Evolutionary conservation across 2,888 invertebrate genomes (phyloP).

Genomic region (Eulithis testata): DNA sequence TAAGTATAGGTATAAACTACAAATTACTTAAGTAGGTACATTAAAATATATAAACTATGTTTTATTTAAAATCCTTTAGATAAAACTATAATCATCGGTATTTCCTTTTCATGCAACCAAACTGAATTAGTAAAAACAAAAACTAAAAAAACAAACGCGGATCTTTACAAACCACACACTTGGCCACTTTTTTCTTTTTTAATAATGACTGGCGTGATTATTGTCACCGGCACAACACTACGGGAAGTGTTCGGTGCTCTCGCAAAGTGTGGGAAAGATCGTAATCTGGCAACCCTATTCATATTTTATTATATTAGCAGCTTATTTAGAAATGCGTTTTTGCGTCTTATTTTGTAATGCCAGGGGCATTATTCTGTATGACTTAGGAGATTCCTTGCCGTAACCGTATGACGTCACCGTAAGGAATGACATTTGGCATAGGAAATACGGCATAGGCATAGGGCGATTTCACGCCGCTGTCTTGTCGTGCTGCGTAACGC

Average conservation of each 20-base stretch:
- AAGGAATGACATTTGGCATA: no score
- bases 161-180: slow-evolving; percentile 13
- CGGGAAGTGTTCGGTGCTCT: slow-evolving; percentile 50
- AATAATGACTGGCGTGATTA: slow-evolving; percentile 64
- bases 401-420: no score
- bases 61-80: neutral
- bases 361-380: no score
- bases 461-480: no score
- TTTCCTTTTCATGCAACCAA: neutral
- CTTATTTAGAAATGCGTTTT: slow-evolving; percentile 41
- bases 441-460: no score
- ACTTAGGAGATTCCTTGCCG: no score
- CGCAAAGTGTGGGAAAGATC: slow-evolving; percentile 64
- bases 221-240: slow-evolving; percentile 66
- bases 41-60: no score
- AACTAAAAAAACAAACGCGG: slow-evolving; percentile 5
- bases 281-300: slow-evolving; percentile 56
- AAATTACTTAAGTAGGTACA: no score
- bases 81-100: slow-evolving; percentile 1
- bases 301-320: slow-evolving; percentile 54
- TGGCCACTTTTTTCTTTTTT: slow-evolving; percentile 20
- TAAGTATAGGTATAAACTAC: no score
- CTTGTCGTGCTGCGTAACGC: no score
- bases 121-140: slow-evolving; percentile 14
- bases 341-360: slow-evolving; percentile 1